These are phyloP conservation scores for Pemphredon lugubris DNA, from an alignment of 2,888 invertebrate species.

Conservation along the genomic window DNA sequence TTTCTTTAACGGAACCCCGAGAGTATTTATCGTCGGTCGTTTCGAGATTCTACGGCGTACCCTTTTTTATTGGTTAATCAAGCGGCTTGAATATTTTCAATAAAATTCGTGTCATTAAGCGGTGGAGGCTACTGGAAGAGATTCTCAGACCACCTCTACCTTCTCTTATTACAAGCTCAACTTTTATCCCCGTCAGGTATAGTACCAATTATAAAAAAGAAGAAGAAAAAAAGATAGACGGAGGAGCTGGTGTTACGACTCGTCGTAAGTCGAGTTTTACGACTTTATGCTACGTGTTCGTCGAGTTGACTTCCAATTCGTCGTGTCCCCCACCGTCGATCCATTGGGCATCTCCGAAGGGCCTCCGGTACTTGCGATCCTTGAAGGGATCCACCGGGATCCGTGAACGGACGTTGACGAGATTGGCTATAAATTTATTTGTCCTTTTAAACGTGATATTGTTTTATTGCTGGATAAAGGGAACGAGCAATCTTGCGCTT, in stretches of 20 bases:
- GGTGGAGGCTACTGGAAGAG: constrained; percentile 20
- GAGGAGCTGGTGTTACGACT: constrained; percentile 71
- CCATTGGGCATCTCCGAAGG: constrained; percentile 41
- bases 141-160: constrained; percentile 15
- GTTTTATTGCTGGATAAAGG: constrained; percentile 74
- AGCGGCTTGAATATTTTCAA: constrained; percentile 71
- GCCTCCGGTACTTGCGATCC: constrained; percentile 31
- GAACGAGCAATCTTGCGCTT: constrained; percentile 55
- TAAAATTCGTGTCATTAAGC: constrained; percentile 71
- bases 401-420: constrained; percentile 69
- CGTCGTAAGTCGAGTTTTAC: constrained; percentile 77
- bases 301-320: constrained; percentile 65
- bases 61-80: constrained; percentile 72
- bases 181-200: constrained; percentile 63
- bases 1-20: constrained; percentile 31
- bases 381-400: constrained; percentile 48
- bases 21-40: constrained; percentile 57
- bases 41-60: constrained; percentile 47
- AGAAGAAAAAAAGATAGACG: constrained; percentile 49
- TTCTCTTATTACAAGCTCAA: constrained; percentile 64
- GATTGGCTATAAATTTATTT: constrained; percentile 79
- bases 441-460: constrained; percentile 75
- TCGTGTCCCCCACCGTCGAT: constrained; percentile 33
- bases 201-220: constrained; percentile 56
- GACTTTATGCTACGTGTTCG: constrained; percentile 77